Evolutionary conservation across 92 coral and sea anemone genomes (phyloP).

Genomic region (Pocillopora grandis): DNA sequence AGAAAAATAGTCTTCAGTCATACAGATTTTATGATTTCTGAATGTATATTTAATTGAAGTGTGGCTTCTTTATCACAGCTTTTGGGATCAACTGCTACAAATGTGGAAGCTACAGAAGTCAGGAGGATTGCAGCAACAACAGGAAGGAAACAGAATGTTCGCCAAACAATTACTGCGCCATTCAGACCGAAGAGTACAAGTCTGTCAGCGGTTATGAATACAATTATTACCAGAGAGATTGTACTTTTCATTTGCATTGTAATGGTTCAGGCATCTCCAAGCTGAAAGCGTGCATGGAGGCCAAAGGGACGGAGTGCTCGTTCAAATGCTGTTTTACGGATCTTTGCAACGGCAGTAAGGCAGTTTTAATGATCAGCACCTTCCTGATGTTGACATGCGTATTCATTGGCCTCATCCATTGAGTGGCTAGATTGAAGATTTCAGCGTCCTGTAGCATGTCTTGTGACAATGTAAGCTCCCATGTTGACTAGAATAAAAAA

Average conservation of each 20-base stretch:
- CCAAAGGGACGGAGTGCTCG: background rate
- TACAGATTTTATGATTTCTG: too few relatives aligned
- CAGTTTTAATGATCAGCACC: conserved; percentile 1
- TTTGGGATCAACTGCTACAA: conserved; percentile 38
- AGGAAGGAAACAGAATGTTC: conserved; percentile 1
- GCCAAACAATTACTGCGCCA: background rate
- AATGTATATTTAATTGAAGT: background rate
- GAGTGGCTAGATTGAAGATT: background rate
- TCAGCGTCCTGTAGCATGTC: background rate
- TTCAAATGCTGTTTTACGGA: background rate
- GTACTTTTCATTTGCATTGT: background rate
- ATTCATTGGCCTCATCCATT: background rate
- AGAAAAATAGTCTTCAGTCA: too few relatives aligned
- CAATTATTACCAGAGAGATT: background rate
- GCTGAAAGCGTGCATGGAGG: background rate
- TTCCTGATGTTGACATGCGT: conserved; percentile 20
- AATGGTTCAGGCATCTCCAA: too few relatives aligned
- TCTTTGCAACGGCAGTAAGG: conserved; percentile 10
- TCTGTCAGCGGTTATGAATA: background rate
- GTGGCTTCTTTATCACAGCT: conserved; percentile 1
- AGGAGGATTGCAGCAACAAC: conserved; percentile 11
- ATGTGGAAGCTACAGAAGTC: background rate
- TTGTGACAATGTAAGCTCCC: too few relatives aligned
- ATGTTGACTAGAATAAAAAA: too few relatives aligned
- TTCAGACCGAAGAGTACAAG: background rate